Base-by-base conservation (phyloP, 2,888 invertebrate genomes). In the Nymphalis urticae region DNA sequence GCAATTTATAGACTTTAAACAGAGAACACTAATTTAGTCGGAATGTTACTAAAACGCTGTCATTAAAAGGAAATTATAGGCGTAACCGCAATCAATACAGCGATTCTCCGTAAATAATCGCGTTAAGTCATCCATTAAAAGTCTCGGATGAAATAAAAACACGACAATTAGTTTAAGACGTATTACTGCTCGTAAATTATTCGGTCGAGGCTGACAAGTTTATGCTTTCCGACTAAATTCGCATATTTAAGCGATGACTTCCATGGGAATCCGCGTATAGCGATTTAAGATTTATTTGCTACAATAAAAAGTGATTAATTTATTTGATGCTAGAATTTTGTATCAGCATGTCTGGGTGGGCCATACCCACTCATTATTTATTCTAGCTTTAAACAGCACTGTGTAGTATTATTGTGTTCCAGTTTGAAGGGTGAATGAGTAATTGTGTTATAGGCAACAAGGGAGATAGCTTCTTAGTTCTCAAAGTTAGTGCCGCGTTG, bases 111-210 rank as follows among this genome's bases (percentile, higher is more conserved):
- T 61, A 48, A 47, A 48, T 24, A 48, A 17, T 24, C 16, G 16
- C 17, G 5, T 27, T 67, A 50, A 62, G 62, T 56, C 67, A 67
- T 62, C 50, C 56, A 56, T 67, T 62, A 62, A 56, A 48, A n/a
- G 19, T 32, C 32, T 42, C 19, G 6, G 53, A 56, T 48, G 48
- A 61, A 68, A 51, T 68, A 69, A 70, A 65, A 72, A 62, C 66
- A 65, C 63, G 66, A 70, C 36, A 53, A 68, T 72, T 73, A 63
- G 70, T 68, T 59, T 42, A 71, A 75, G 75, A 78, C 72, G 68
- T 78, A 79, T 76, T 76, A 71, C 73, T 24, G 32, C 72, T 69
- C 68, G 77, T 79, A 79, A 79, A 79, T 79, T 73, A 64, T 62
- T 17, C 51, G 42, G 21, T 21, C 54, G 19, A 58, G 27, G 51